Evolutionary conservation across 2,888 invertebrate genomes (phyloP), one percentile per base, ranked within the genome.

Genomic region (Erpobdella octoculata): DNA sequence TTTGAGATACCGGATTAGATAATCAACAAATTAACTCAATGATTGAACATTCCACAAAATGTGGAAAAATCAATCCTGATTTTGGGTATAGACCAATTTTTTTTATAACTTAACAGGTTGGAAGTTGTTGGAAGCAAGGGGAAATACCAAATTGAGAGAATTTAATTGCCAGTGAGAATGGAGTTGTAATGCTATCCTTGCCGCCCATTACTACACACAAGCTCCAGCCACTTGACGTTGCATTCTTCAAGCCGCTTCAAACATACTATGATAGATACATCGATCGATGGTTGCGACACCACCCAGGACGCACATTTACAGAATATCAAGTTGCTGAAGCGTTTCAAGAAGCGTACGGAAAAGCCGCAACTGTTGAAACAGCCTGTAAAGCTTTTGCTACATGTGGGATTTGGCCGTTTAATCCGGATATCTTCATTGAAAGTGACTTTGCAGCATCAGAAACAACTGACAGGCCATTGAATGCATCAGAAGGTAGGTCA

Each of bases 191-290:
- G 58, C 9, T 70, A 9, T 70, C 70, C 33, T 31, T 70, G 35
- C 70, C 70, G n/a, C 70, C 70, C 18, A 53, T 25, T 31, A 70
- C 70, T n/a, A 70, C 70, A 12, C 70, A 70, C 35, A 33, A 36
- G 18, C 59, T 70, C 18, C 70, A 70, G 59, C 70, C 70, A 12
- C 35, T 70, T 18, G 70, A 70, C 33, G 21, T 35, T n/a, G 25
- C 28, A 21, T 70, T 70, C 25, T 70, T 70, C 18, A 59, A 59
- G 31, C 33, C 59, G 9, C 59, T 70, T n/a, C 33, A 35, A 21
- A 65, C 31, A 18, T 65, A 65, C 36, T 65, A 65, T 31, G 65
- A 65, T 21, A 21, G 36, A 9, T 28, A 12, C 33, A 33, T 65
- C 9, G 21, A 21, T 18, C 9, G 36, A 35, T 65, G 65, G 65